Conservation (phyloP, 2,797 vertebrate species). For the Nannoperca obscura region DNA sequence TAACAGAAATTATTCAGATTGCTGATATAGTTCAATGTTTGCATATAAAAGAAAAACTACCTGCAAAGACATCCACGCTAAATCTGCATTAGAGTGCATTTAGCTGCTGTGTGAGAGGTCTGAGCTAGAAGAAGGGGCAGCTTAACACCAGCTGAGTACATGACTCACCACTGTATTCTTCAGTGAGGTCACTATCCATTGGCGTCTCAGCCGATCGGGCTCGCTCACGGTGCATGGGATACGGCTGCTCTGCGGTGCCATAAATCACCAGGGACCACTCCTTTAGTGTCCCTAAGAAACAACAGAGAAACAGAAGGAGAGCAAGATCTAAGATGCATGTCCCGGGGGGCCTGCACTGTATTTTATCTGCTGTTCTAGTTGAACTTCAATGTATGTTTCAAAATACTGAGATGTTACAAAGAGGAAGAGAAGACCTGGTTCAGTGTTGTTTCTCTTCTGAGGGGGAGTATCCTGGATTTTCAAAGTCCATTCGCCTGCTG, state of each 20-base stretch:
- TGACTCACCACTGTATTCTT: conserved; percentile 84
- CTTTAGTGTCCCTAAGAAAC: conserved; percentile 88
- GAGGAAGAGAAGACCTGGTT: conserved; percentile 85
- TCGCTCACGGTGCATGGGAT: conserved; percentile 82
- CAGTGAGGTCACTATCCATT: conserved; percentile 69
- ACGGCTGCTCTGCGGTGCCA: conserved; percentile 91
- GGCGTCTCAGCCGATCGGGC: conserved; percentile 86
- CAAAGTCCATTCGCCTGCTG: conserved; percentile 93
- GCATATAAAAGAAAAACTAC: too few relatives aligned
- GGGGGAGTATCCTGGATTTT: conserved; percentile 93
- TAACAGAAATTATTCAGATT: conserved; percentile 13
- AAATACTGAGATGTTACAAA: conserved; percentile 27
- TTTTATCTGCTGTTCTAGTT: conserved; percentile 18
- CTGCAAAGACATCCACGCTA: background rate
- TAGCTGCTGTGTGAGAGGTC: conserved; percentile 31
- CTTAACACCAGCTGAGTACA: conserved; percentile 24
- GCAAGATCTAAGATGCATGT: conserved; percentile 22
- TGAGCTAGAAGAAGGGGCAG: conserved; percentile 3
- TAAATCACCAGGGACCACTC: conserved; percentile 95
- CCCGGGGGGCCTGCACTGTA: conserved; percentile 30
- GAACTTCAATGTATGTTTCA: conserved; percentile 37
- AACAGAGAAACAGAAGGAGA: conserved; percentile 14
- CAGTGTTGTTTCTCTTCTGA: conserved; percentile 85
- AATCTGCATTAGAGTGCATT: conserved; percentile 29
- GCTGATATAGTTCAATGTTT: conserved; percentile 8